Percentiles rank a stretch among this genome's conserved stretches.
Conservation (phyloP, 1,140 invertebrate species). For the Agrypnia vestita region DNA sequence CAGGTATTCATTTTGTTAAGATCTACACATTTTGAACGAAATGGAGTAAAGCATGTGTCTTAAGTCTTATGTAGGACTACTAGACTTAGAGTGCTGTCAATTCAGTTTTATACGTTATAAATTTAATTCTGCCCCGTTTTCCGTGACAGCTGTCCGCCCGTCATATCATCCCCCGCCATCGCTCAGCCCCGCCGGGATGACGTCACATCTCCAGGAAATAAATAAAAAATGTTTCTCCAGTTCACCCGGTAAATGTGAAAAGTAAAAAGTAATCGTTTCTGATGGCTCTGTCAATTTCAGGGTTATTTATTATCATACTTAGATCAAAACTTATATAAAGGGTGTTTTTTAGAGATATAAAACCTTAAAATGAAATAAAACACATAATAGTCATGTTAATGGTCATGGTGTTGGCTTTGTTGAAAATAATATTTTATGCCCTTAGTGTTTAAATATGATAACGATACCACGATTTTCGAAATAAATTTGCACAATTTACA, state of each 20-base stretch:
- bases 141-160: constrained; percentile 22
- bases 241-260: constrained; percentile 4
- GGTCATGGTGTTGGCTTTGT: too few species aligned
- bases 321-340: too few species aligned
- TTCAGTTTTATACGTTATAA: constrained; percentile 17
- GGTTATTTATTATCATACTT: too few species aligned
- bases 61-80: not conserved
- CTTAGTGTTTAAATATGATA: too few species aligned
- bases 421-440: too few species aligned
- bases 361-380: too few species aligned
- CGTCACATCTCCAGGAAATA: constrained; percentile 13
- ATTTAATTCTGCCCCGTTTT: constrained; percentile 13
- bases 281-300: not conserved
- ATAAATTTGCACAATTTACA: too few species aligned
- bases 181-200: constrained; percentile 1
- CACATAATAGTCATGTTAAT: too few species aligned
- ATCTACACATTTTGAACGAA: not conserved
- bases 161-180: constrained; percentile 11
- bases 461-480: too few species aligned
- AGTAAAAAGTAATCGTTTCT: not conserved
- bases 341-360: too few species aligned
- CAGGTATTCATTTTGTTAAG: not conserved
- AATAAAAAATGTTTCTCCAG: constrained; percentile 17
- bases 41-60: not conserved
- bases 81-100: not conserved